Evolutionary conservation across 2,888 invertebrate species (phyloP).

Genomic region (Yponomeuta sedellus): DNA sequence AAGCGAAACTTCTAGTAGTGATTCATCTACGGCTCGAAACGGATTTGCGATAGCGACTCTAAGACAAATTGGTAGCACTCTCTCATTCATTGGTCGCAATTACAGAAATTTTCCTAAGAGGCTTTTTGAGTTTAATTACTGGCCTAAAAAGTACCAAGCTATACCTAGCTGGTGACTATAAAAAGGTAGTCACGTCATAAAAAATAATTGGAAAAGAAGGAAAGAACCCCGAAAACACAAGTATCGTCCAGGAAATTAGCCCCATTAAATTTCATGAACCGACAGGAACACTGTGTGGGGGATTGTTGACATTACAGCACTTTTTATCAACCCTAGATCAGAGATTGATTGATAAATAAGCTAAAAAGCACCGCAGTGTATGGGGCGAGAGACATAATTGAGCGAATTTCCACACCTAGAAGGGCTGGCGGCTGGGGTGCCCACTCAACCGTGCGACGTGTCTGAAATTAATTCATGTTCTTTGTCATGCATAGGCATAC

Average conservation of each 20-base stretch:
- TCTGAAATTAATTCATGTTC: constrained; percentile 73
- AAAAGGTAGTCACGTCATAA: too few species aligned
- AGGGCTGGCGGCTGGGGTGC: constrained; percentile 39
- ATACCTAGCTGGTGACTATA: not conserved
- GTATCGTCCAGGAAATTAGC: not conserved
- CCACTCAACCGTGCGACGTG: constrained; percentile 69
- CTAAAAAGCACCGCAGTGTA: constrained; percentile 54
- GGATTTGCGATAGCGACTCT: not conserved
- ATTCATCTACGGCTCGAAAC: not conserved
- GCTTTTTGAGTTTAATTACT: not conserved
- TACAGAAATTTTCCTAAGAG: not conserved
- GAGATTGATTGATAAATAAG: constrained; percentile 72
- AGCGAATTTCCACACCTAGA: constrained; percentile 63
- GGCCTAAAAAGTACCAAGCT: not conserved
- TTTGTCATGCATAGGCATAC: constrained; percentile 65
- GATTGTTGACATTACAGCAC: constrained; percentile 43
- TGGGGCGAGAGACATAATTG: constrained; percentile 61
- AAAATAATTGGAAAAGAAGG: too few species aligned
- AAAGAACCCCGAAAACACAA: too few species aligned
- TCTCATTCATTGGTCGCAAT: not conserved
- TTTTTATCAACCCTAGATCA: constrained; percentile 58
- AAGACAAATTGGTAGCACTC: not conserved
- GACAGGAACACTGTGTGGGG: constrained; percentile 7
- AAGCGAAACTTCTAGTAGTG: not conserved
- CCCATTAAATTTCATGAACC: constrained; percentile 11